Evolutionary conservation across 2,888 invertebrate species (phyloP).

Genomic region (Acronicta aceris): DNA sequence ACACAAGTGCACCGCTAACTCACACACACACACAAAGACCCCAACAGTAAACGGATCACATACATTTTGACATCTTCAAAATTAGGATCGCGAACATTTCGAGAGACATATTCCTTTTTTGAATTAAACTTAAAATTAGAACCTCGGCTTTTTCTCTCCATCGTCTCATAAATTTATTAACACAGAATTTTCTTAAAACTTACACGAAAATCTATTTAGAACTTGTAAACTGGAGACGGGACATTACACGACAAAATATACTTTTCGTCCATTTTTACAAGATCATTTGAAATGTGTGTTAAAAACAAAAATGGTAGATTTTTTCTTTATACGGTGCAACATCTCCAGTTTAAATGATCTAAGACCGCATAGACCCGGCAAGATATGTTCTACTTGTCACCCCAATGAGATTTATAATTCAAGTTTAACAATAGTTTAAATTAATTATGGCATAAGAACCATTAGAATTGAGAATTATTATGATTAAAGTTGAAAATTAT

Average conservation of each 20-base stretch:
- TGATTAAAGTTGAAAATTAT: neutral
- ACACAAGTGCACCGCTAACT: conserved; percentile 24
- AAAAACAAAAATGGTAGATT: neutral
- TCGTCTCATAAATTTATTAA: conserved; percentile 37
- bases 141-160: conserved; percentile 36
- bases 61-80: conserved; percentile 56
- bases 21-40: conserved; percentile 29
- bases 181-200: conserved; percentile 22
- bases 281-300: neutral
- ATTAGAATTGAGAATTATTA: conserved; percentile 2
- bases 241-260: neutral
- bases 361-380: conserved; percentile 8
- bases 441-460: neutral
- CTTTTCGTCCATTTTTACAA: neutral
- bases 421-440: conserved; percentile 4
- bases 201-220: conserved; percentile 13
- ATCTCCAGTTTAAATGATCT: neutral
- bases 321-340: neutral
- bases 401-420: conserved; percentile 16
- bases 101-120: conserved; percentile 41
- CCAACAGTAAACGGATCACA: conserved; percentile 43
- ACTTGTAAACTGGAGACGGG: conserved; percentile 18
- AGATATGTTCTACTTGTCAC: conserved; percentile 14
- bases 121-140: conserved; percentile 16
- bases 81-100: conserved; percentile 48